A percentile compares a stretch with the other conserved stretches of the same genome.
Evolutionary conservation across 2,888 invertebrate species (phyloP).

Genomic region (Leptopilina drosophilae): DNA sequence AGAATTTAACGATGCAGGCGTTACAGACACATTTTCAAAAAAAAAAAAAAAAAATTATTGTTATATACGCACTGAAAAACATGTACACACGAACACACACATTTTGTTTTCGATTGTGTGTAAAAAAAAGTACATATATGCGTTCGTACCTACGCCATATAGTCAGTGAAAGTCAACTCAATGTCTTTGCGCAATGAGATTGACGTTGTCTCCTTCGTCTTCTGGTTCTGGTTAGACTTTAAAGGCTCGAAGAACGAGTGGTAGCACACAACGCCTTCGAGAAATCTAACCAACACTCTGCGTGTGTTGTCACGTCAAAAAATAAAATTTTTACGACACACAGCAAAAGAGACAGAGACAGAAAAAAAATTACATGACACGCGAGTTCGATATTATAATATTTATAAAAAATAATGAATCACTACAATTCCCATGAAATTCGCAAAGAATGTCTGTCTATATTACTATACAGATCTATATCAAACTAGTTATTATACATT

Average conservation of each 20-base stretch:
- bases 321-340: constrained; percentile 3
- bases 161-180: constrained; percentile 71
- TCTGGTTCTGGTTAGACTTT: constrained; percentile 66
- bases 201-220: constrained; percentile 69
- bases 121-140: background rate
- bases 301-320: constrained; percentile 33
- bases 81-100: background rate
- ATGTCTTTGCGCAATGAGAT: constrained; percentile 72
- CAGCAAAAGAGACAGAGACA: too few species aligned
- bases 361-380: too few species aligned
- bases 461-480: too few species aligned
- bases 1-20: constrained; percentile 22
- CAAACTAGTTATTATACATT: too few species aligned
- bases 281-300: constrained; percentile 49
- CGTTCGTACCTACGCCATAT: constrained; percentile 47
- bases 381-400: too few species aligned
- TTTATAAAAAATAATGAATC: too few species aligned
- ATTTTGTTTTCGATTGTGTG: constrained; percentile 2
- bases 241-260: constrained; percentile 69
- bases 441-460: too few species aligned
- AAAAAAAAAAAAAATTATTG: background rate
- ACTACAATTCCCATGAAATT: too few species aligned
- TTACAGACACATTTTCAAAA: constrained; percentile 4
- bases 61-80: constrained; percentile 27
- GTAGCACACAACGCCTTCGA: constrained; percentile 57